Base-by-base conservation (phyloP, 37 sponge, comb jelly and placozoan genomes). In the Cliona cf. orientalis region DNA sequence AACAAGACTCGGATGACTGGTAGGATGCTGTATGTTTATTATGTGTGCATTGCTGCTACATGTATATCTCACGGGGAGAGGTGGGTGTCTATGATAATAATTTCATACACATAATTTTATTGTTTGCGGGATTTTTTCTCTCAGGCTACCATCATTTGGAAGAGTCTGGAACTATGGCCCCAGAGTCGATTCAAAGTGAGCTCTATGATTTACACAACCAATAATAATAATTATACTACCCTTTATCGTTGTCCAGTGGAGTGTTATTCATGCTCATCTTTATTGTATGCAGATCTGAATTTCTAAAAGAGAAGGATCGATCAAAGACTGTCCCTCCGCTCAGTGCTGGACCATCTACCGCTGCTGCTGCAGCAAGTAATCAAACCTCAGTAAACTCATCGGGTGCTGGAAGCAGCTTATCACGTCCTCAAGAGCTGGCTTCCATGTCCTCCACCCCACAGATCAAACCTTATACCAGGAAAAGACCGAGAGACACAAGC, bases 101-200 rank as follows among this genome's bases (percentile, higher is more conserved):
- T n/a, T n/a, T n/a, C n/a, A n/a, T n/a, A n/a, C n/a, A n/a, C n/a
- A n/a, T n/a, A n/a, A n/a, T n/a, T n/a, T 32, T 14, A 17, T n/a
- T 41, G 14, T 46, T 69, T 26, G 11, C 42, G 32, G 19, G 42
- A 0, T 41, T 40, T 39, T 37, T 73, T 41, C 53, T 23, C 66
- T 25, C 38, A 91, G 94, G 94, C 49, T 93, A 32, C 94, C 94
- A 23, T 70, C 76, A 0, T 93, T 90, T 82, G 94, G 94, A 1
- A 46, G 87, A 6, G 94, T 93, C 14, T 93, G 94, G 94, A 93
- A 90, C 39, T 12, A 34, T 75, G 94, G 94, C 62, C 80, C 94
- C 26, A 62, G 94, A 49, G 81, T 75, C 0, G 79, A 90, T 12
- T 86, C 94, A 22, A 81, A 75, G 93, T 92, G 38, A 71, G 85